Percentiles rank a stretch among this genome's conserved stretches.
Conservation (phyloP, 2,888 invertebrate genomes). For the Tanytarsus gracilentus region DNA sequence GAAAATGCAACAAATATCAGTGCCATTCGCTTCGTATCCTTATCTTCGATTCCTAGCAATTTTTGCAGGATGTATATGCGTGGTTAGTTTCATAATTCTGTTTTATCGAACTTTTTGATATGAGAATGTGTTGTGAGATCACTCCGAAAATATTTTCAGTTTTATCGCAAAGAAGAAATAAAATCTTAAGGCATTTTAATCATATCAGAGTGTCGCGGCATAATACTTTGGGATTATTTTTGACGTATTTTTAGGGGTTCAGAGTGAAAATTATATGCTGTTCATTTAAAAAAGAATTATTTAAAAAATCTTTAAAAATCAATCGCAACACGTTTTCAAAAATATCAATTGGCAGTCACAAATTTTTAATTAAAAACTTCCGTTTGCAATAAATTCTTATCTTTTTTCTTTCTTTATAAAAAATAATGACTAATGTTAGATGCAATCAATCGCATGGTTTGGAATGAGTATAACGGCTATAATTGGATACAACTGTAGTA, state of each 20-base stretch:
- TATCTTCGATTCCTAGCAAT: conserved; percentile 30
- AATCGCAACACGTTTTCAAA: too few species aligned
- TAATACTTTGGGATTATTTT: neutral
- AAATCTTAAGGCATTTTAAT: neutral
- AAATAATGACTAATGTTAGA: conserved; percentile 33
- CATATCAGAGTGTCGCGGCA: neutral
- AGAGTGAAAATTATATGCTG: too few species aligned
- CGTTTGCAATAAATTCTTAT: neutral
- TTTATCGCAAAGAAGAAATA: neutral
- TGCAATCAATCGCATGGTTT: conserved; percentile 41
- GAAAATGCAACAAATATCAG: conserved; percentile 2
- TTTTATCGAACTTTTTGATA: neutral
- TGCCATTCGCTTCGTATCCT: conserved; percentile 29
- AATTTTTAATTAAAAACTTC: too few species aligned
- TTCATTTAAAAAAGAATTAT: neutral
- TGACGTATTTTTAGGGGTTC: too few species aligned
- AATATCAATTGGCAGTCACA: too few species aligned
- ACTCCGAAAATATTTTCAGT: conserved; percentile 11
- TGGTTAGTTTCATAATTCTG: conserved; percentile 31
- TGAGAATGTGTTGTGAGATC: neutral
- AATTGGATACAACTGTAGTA: conserved; percentile 38
- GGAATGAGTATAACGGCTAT: conserved; percentile 40
- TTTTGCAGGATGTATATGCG: conserved; percentile 32
- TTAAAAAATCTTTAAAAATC: too few species aligned
- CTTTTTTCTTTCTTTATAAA: neutral